Base-by-base conservation (phyloP, 2,113 vertebrate species). In the Tupaia tana region DNA sequence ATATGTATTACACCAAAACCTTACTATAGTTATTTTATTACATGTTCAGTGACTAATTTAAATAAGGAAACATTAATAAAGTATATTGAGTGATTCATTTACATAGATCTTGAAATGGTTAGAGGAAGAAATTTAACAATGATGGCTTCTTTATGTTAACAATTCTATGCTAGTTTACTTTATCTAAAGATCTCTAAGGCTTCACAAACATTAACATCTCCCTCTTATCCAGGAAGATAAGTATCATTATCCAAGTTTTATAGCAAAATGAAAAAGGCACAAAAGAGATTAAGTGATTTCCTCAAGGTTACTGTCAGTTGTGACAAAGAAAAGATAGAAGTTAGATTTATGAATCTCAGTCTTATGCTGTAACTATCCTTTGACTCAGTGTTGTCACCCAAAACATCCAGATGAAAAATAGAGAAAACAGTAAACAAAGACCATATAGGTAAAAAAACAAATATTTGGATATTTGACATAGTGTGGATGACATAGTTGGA, bases 251-350 rank as follows among this genome's bases (percentile, higher is more conserved):
- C 92, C 78, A 58, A 95, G 96, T 96, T 93, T 95, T 97, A 79
- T 52, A 92, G 69, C 59, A 20, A 91, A 95, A 74, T 71, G 92
- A 95, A 34, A 52, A 78, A 95, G 52, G 74, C 88, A 95, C 93
- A 95, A 96, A 96, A 96, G 79, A 97, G 96, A 97, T 97, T 95
- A 96, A 94, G 75, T 86, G 92, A 95, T 94, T 96, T 95, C 78
- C 69, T 97, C 96, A 97, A 97, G 96, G 96, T 97, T 95, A 97
- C 74, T 4, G 12, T 95, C 94, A 95, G 75, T 82, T 71, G 61
- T 95, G 93, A 95, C 94, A 97, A 81, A 82, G 67, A 70, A 95
- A 92, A 79, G 73, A 85, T 58, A 78, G 22, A 90, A 31, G 43
- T 86, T 90, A 92, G 64, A 97, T 96, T 96, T 97, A 97, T 84